phyloP scores from a whole-genome alignment of 2,113 vertebrate species.

The Eublepharis macularius region DNA sequence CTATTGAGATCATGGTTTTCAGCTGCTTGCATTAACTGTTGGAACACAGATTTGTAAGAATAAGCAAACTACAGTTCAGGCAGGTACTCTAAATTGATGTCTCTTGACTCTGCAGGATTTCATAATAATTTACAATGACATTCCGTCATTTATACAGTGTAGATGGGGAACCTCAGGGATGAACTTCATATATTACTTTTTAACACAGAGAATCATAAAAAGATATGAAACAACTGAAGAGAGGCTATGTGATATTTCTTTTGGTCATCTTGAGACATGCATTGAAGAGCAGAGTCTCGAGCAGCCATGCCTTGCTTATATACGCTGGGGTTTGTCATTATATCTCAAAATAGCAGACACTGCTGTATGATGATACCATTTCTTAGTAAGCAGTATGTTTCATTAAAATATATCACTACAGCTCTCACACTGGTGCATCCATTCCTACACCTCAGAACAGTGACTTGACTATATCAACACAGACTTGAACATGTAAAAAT shows the following conservation, averaged over 20 bases:
- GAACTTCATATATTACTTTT: neutral
- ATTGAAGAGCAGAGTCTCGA: neutral
- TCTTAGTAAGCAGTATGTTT: too few relatives aligned
- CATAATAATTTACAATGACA: neutral
- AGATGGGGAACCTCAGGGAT: neutral
- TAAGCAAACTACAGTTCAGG: neutral
- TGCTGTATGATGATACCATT: too few relatives aligned
- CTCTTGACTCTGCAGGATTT: neutral
- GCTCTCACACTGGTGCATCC: too few relatives aligned
- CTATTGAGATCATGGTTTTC: constrained; percentile 15
- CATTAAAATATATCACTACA: too few relatives aligned
- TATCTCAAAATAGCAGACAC: too few relatives aligned
- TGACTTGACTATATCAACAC: too few relatives aligned
- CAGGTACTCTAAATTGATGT: constrained; percentile 2
- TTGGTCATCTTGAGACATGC: neutral
- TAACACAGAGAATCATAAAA: neutral
- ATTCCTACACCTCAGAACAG: too few relatives aligned
- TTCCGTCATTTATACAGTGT: neutral
- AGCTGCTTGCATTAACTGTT: constrained; percentile 21
- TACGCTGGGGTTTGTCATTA: too few relatives aligned
- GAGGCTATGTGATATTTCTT: neutral
- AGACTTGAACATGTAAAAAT: too few relatives aligned
- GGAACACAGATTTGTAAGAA: constrained; percentile 11
- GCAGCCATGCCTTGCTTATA: neutral
- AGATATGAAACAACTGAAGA: neutral